Conservation (phyloP, 2,113 vertebrate genomes). For the Otolemur garnettii region DNA sequence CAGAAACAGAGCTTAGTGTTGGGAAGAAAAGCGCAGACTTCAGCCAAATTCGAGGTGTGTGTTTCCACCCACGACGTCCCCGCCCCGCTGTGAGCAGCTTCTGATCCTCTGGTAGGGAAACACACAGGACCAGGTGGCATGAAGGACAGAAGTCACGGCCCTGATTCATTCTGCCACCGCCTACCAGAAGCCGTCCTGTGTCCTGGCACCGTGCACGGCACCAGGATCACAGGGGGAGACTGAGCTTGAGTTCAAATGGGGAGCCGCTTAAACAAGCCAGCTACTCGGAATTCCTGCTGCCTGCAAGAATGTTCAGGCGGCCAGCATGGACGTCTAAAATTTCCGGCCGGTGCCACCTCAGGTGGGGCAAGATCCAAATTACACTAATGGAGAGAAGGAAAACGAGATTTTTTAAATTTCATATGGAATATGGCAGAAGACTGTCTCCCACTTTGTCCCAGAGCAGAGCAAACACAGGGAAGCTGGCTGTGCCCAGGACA, state of each 20-base stretch:
- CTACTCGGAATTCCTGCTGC: neutral
- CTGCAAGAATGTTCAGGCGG: neutral
- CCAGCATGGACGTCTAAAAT: neutral
- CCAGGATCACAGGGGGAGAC: neutral
- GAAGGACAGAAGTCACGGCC: rapidly evolving
- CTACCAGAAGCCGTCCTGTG: neutral
- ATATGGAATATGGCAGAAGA: neutral
- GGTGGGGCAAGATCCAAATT: neutral
- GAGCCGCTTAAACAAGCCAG: neutral
- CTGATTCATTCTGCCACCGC: neutral
- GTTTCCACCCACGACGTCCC: neutral
- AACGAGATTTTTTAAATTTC: neutral
- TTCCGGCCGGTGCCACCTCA: too few species aligned
- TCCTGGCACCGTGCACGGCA: rapidly evolving
- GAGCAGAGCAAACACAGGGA: neutral
- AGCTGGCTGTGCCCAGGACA: neutral
- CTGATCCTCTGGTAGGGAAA: neutral
- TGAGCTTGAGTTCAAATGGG: neutral
- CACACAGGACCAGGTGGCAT: neutral
- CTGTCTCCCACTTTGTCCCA: neutral
- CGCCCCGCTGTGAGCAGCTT: neutral
- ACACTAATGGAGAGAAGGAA: neutral
- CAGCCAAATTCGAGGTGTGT: neutral
- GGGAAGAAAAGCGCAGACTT: neutral
- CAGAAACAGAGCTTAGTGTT: neutral